Conservation (phyloP, 1,140 invertebrate species). For the Calycopis cecrops region DNA sequence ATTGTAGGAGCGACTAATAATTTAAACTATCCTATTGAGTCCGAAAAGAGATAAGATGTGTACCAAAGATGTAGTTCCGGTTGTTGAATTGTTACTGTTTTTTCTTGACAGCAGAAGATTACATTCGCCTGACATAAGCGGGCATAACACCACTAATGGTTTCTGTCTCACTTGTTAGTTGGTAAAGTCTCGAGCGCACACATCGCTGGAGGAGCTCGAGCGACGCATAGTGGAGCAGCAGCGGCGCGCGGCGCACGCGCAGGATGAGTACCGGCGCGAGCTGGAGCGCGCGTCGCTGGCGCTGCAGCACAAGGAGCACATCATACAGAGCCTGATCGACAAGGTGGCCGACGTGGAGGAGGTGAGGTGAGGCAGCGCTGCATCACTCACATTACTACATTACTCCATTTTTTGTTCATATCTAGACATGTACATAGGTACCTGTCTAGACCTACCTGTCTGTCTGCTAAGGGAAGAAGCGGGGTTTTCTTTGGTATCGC, state of each 20-base stretch:
- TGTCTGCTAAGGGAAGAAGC: too few relatives aligned
- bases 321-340: slow-evolving; percentile 57
- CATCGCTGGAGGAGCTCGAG: slow-evolving; percentile 54
- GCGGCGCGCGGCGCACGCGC: slow-evolving; percentile 42
- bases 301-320: slow-evolving; percentile 57
- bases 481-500: too few relatives aligned
- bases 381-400: background rate
- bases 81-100: background rate
- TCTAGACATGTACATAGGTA: too few relatives aligned
- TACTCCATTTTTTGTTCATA: too few relatives aligned
- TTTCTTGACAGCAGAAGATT: background rate
- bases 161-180: slow-evolving; percentile 25
- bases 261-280: slow-evolving; percentile 44
- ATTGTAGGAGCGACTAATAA: too few relatives aligned
- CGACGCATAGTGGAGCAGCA: slow-evolving; percentile 57
- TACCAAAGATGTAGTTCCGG: background rate
- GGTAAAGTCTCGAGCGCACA: slow-evolving; percentile 55
- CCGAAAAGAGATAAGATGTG: background rate
- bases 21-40: too few relatives aligned
- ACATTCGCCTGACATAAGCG: background rate
- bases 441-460: too few relatives aligned
- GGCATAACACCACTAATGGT: background rate
- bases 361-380: slow-evolving; percentile 37
- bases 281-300: slow-evolving; percentile 46
- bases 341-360: slow-evolving; percentile 63